These are phyloP conservation scores for Apis dorsata DNA, from an alignment of 1,140 invertebrate genomes.

Conservation along the genomic window DNA sequence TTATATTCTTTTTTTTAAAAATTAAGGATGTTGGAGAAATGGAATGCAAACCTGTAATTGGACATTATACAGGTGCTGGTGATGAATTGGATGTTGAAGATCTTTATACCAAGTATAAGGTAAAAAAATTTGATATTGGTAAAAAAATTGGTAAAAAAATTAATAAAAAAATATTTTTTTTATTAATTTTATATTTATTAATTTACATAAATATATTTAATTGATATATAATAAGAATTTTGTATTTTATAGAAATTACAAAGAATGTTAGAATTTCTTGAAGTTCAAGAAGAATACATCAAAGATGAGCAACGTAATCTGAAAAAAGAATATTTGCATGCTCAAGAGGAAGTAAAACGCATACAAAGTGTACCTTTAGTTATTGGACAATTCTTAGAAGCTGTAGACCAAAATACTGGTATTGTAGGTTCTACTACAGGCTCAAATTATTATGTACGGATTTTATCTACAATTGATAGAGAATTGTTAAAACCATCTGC, in stretches of 20 bases:
- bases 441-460: constrained; percentile 99
- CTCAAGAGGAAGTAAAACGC: constrained; percentile 98
- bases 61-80: constrained; percentile 79
- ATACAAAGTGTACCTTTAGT: constrained; percentile 98
- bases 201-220: constrained; percentile 20
- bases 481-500: constrained; percentile 97
- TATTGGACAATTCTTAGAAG: constrained; percentile 98
- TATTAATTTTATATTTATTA: constrained; percentile 13
- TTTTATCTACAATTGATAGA: constrained; percentile 96
- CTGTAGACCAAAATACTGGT: constrained; percentile 98
- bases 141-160: no score
- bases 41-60: constrained; percentile 81
- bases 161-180: not conserved
- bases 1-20: constrained; percentile 31
- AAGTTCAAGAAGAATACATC: constrained; percentile 99
- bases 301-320: constrained; percentile 99
- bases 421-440: constrained; percentile 91
- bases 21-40: constrained; percentile 82
- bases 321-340: constrained; percentile 98
- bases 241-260: constrained; percentile 90
- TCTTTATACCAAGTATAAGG: constrained; percentile 96
- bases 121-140: constrained; percentile 65
- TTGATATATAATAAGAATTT: constrained; percentile 32
- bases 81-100: constrained; percentile 94
- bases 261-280: constrained; percentile 96